These are phyloP conservation scores for Parapsyche elsis DNA, from an alignment of 1,140 invertebrate genomes.

Conservation along the genomic window DNA sequence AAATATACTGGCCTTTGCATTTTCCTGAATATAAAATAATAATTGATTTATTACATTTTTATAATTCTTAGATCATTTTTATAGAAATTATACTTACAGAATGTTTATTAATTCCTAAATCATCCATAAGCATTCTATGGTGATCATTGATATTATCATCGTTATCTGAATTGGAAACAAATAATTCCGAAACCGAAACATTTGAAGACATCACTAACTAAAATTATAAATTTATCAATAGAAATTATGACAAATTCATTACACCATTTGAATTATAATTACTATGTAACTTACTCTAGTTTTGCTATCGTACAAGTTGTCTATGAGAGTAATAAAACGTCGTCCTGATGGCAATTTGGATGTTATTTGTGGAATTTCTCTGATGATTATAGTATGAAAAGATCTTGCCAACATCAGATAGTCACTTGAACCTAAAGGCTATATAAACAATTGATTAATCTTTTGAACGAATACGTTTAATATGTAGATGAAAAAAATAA, in stretches of 20 bases:
- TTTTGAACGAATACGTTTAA: not conserved
- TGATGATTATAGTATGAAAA: conserved; percentile 95
- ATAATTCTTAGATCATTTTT: no score
- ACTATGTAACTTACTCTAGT: conserved; percentile 70
- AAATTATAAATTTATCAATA: conserved; percentile 36
- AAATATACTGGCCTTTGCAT: conserved; percentile 84
- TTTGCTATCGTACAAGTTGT: conserved; percentile 96
- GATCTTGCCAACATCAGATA: conserved; percentile 91
- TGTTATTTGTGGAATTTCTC: conserved; percentile 88
- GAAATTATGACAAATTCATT: conserved; percentile 33
- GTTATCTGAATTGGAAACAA: conserved; percentile 13
- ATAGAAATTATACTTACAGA: conserved; percentile 50
- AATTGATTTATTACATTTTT: conserved; percentile 23
- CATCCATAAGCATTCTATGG: conserved; percentile 51
- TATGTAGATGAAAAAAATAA: no score
- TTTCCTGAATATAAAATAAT: conserved; percentile 66
- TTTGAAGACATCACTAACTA: conserved; percentile 48
- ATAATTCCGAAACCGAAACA: conserved; percentile 46
- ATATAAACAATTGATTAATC: conserved; percentile 57
- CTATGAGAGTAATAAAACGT: conserved; percentile 96
- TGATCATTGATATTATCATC: conserved; percentile 36
- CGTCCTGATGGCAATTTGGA: conserved; percentile 83
- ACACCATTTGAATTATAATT: conserved; percentile 34
- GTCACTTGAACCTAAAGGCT: conserved; percentile 93
- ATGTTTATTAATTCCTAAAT: conserved; percentile 55